Base-by-base conservation (phyloP, 2,888 invertebrate genomes). In the Sarcophaga caerulescens region DNA sequence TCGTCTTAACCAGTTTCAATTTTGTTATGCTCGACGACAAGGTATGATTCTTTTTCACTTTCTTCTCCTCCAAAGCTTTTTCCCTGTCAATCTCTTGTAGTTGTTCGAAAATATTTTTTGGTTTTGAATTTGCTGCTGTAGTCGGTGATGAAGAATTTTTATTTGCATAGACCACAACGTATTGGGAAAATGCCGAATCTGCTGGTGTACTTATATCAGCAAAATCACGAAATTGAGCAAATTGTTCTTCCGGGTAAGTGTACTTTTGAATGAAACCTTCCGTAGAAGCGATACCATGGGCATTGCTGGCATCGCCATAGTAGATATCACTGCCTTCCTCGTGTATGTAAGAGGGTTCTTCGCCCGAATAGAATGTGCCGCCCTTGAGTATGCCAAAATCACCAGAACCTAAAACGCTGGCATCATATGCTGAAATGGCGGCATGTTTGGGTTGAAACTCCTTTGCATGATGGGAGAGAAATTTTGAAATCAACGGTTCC, bases 231-330 rank as follows among this genome's bases (percentile, higher is more conserved):
- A 86, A 86, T 62, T 86, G 84, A 5, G 86, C 84, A 78, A 86
- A 86, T 35, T 86, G 86, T 60, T 86, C 86, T 35, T 86, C 86
- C 4, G 86, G 84, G 35, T 81, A 81, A 8, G 86, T 86, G 11
- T 84, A 86, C 57, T 86, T 86, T 66, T 86, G 84, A 44, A 86
- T 71, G 8, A 88, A 88, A 4, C 87, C 88, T 90, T 97, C 97
- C 1, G 95, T 94, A 88, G 95, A 94, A 0, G 96, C 96, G 69
- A 96, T 94, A 19, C 96, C 96, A 79, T 97, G 96, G 0, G 96
- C 96, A 89, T 96, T 96, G 84, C 95, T 95, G 68, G 94, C 95
- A 84, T 91, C 92, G 2, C 91, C 92, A 52, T 88, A 87, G 35
- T 84, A 86, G 17, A 81, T 68, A 23, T 86, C 86, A 45, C 70